phyloP scores from a whole-genome alignment of 2,113 vertebrate genomes.

The Sinocyclocheilus anophthalmus region DNA sequence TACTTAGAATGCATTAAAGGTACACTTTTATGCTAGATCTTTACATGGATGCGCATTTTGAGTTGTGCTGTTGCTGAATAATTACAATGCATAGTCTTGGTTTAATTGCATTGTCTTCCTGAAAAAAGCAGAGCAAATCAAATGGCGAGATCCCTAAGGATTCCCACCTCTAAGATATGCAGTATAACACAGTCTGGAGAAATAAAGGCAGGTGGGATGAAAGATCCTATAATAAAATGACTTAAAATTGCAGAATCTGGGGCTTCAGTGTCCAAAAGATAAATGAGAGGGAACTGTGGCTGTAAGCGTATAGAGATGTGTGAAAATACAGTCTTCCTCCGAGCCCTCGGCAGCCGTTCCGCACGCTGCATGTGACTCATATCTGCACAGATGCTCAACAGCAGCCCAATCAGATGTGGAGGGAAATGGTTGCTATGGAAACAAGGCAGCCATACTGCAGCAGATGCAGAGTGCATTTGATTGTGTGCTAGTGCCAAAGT shows the following conservation, averaged over 20 bases:
- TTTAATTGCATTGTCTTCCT: neutral
- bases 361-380: slow-evolving; percentile 64
- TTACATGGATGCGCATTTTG: neutral
- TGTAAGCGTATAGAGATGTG: neutral
- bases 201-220: neutral
- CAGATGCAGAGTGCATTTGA: slow-evolving; percentile 64
- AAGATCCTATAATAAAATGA: neutral
- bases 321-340: slow-evolving; percentile 12
- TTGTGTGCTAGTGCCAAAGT: neutral
- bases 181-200: neutral
- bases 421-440: slow-evolving; percentile 68
- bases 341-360: slow-evolving; percentile 7
- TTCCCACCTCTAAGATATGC: neutral
- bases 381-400: slow-evolving; percentile 62
- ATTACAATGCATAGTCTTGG: too few relatives aligned
- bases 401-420: slow-evolving; percentile 64
- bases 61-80: neutral
- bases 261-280: neutral
- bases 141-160: neutral
- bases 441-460: slow-evolving; percentile 66
- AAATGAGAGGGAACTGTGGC: neutral
- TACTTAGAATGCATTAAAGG: too few relatives aligned
- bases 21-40: neutral
- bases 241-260: neutral
- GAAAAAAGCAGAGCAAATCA: neutral